Evolutionary conservation across 2,888 invertebrate genomes (phyloP), one percentile per base, ranked within the genome.

Genomic region (Pharmacophagus antenor): DNA sequence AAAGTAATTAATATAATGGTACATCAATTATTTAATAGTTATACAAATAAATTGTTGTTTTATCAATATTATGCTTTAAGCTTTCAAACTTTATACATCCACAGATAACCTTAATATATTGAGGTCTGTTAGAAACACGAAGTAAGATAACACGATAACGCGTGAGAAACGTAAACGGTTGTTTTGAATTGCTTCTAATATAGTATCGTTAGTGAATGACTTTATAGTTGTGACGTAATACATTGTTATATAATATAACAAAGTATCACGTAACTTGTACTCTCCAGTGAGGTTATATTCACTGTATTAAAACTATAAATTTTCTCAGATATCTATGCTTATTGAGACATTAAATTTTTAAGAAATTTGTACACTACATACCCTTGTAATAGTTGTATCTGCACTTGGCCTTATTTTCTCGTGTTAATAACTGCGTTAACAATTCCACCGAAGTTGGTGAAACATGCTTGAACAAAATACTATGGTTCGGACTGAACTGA

Each of bases 101-200:
- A 10, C 25, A 47, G 60, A 61, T 61, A 61, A 61, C 51, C 25
- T 37, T 47, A 56, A 83, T 82, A 78, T 77, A 79, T 77, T 73
- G 78, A 73, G 73, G 72, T 70, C 67, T 70, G 70, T 72, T 72
- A 70, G 72, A 70, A 72, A 68, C 66, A 62, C 67, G 59, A 67
- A 72, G 77, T 74, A 73, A 80, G 84, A 86, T 85, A 85, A 80
- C 73, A 68, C 66, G 66, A 72, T 79, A 61, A n/a, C 53, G 61
- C 52, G 53, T 61, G 79, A 82, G 77, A 80, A 80, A 85, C 79
- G 80, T 80, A 76, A 82, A 84, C 82, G 77, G 80, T 76, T 81
- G 85, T 84, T 85, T 81, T 73, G 77, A 83, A 87, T 81, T 67
- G 80, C 79, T 84, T 81, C 80, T 71, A 72, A 78, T 77, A 73